Percentiles rank a stretch among this genome's conserved stretches.
These are phyloP conservation scores for Apistogramma diplotaenia DNA, from an alignment of 2,113 vertebrate species.

Conservation along the genomic window DNA sequence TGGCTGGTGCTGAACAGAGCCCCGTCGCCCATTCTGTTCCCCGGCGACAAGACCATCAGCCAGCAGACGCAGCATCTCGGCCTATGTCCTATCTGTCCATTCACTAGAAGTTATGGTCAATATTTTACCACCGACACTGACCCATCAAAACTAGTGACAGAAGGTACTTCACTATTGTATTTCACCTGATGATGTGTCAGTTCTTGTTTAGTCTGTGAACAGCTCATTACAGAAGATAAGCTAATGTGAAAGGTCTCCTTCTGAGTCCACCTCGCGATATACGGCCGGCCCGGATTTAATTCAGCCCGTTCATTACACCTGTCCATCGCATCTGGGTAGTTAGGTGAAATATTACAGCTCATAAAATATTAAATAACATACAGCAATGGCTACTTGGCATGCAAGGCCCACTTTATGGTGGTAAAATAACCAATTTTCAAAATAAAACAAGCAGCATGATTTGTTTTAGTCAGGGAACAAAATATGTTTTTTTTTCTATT, in stretches of 20 bases:
- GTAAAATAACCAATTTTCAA: neutral
- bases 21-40: slow-evolving; percentile 44
- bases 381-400: neutral
- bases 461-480: neutral
- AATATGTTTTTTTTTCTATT: too few species aligned
- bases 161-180: neutral
- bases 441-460: neutral
- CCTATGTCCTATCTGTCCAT: neutral
- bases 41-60: slow-evolving; percentile 14
- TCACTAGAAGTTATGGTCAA: slow-evolving; percentile 1
- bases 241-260: neutral
- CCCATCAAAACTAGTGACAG: neutral
- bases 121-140: neutral
- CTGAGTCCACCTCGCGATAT: neutral
- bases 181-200: neutral
- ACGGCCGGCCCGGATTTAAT: neutral
- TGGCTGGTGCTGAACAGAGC: slow-evolving; percentile 71
- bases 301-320: neutral
- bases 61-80: slow-evolving; percentile 12
- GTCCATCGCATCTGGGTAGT: neutral
- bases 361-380: neutral
- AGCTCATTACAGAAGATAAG: neutral
- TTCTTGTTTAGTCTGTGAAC: neutral
- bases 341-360: neutral
- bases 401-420: neutral